Percentiles rank a stretch among this genome's conserved stretches.
phyloP scores from a whole-genome alignment of 2,113 vertebrate species.

The Siniperca chuatsi region DNA sequence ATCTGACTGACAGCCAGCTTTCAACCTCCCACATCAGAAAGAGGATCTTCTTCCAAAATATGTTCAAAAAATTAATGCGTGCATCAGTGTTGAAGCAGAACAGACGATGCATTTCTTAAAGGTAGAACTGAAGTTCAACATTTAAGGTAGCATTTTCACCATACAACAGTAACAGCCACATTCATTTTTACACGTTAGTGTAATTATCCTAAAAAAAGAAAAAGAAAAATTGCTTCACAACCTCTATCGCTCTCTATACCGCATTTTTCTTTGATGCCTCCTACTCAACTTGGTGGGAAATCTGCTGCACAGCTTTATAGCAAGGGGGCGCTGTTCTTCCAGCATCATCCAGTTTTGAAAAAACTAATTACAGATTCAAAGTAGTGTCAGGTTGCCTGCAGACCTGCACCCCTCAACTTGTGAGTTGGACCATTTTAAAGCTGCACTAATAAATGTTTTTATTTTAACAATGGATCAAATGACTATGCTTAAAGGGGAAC shows the following conservation, averaged over 20 bases:
- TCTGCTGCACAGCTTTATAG: neutral
- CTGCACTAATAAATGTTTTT: no score
- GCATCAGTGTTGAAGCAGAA: neutral
- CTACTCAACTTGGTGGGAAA: neutral
- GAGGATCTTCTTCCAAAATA: slow-evolving; percentile 10
- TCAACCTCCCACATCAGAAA: slow-evolving; percentile 42
- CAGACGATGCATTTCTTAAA: neutral
- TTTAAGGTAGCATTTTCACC: neutral
- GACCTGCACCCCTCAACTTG: no score
- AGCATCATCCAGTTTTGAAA: no score
- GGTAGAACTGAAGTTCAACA: neutral
- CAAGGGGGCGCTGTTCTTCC: no score
- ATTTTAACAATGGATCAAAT: no score
- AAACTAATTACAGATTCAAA: no score
- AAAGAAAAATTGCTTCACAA: no score
- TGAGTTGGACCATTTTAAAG: no score
- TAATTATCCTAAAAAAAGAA: no score
- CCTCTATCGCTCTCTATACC: no score
- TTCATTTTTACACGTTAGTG: neutral
- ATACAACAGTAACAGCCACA: neutral
- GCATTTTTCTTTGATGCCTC: neutral
- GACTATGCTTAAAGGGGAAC: no score
- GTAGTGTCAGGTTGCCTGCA: no score
- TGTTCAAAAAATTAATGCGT: slow-evolving; percentile 10
- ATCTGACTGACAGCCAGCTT: slow-evolving; percentile 53